These are phyloP conservation scores for Calidris pygmaea DNA, from an alignment of 2,113 vertebrate species.

Conservation along the genomic window DNA sequence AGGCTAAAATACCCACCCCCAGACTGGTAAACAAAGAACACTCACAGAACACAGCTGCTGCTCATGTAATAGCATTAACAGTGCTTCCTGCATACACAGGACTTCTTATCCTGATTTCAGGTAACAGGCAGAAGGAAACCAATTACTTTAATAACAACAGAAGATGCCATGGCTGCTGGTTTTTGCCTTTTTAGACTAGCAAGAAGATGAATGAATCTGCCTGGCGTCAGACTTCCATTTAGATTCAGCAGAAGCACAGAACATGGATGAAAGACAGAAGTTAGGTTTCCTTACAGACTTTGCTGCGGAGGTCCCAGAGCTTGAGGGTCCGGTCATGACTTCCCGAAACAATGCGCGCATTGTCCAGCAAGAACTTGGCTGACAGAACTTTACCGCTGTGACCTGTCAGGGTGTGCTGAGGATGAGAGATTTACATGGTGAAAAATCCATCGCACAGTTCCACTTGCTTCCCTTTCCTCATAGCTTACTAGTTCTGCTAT, in stretches of 20 bases:
- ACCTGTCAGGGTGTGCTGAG: conserved; percentile 93
- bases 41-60: background rate
- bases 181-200: background rate
- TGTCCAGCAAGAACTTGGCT: conserved; percentile 95
- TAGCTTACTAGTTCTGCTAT: background rate
- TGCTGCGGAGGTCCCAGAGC: conserved; percentile 97
- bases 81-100: background rate
- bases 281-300: conserved; percentile 90
- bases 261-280: background rate
- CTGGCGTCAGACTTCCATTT: background rate
- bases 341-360: conserved; percentile 94
- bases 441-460: background rate
- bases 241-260: background rate
- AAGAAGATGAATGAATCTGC: background rate
- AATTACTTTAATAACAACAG: background rate
- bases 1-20: background rate
- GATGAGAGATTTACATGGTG: background rate
- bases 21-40: background rate
- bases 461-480: background rate
- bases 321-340: conserved; percentile 97
- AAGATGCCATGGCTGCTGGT: background rate
- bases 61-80: background rate
- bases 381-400: conserved; percentile 97
- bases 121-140: background rate
- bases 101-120: background rate